Evolutionary conservation across 2,113 vertebrate genomes (phyloP), one percentile per base, ranked within the genome.

Genomic region (Phodopus roborovskii): DNA sequence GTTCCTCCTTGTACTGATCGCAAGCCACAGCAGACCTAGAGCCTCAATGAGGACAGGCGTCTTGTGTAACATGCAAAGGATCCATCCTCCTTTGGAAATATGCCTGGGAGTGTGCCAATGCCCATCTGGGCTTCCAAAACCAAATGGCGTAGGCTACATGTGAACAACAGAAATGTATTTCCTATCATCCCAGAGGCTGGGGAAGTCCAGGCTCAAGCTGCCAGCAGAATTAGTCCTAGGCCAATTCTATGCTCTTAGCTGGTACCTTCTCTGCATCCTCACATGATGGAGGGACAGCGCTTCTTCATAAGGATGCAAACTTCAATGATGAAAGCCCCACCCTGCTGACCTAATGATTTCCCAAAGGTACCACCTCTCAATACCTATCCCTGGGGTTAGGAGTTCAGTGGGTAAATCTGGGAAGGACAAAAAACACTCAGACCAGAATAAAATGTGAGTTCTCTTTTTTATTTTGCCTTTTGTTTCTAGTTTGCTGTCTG

Each of bases 391-490:
- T 36, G 19, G 0, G n/a, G 30, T 66, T 75, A 36, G 5, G 20
- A 94, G 42, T 39, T 73, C 42, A 82, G 48, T n/a, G 39, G 60
- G 48, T 8, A 45, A 33, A 39, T 73, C 36, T 64, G 3, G 56
- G 12, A 45, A 36, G 33, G 26, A 33, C 56, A 64, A 20, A 73
- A 56, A 89, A 50, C 48, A 79, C 78, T 45, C 10, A 8, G 70
- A 36, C n/a, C 8, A 28, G 9, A 75, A 7, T 3, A 36, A 56
- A 77, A 19, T 45, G 10, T 83, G 24, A 78, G 13, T 16, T 94
- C 48, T 56, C 77, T 77, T 90, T 77, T 90, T 85, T 64, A 87
- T 53, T 83, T 78, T 87, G 71, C n/a, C 64, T 85, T 95, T 91
- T 64, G 36, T 91, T 17, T 78, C 77, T 64, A 30, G 19, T 87